phyloP scores from a whole-genome alignment of 2,888 invertebrate genomes.

The Nezara viridula region DNA sequence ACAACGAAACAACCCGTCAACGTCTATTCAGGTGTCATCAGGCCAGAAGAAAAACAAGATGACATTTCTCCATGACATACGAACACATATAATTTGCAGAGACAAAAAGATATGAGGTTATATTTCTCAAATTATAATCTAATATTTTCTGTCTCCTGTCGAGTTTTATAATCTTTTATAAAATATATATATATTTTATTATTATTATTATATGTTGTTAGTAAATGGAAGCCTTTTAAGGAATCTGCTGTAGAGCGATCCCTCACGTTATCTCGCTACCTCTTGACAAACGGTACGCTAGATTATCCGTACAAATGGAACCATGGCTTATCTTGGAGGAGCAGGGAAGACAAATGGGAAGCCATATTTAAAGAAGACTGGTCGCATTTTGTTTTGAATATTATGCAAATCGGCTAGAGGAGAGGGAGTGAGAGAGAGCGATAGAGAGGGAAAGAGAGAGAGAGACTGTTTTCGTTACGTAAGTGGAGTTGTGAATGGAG shows the following conservation, averaged over 20 bases:
- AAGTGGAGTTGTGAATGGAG: neutral
- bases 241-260: neutral
- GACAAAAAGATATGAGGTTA: too few species aligned
- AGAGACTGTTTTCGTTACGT: neutral
- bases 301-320: conserved; percentile 12
- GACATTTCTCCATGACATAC: too few species aligned
- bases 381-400: conserved; percentile 22
- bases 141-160: too few species aligned
- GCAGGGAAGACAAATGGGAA: neutral
- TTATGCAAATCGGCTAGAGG: neutral
- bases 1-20: too few species aligned
- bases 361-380: conserved; percentile 6
- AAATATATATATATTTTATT: too few species aligned
- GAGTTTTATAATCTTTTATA: too few species aligned
- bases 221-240: too few species aligned
- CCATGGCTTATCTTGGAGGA: neutral
- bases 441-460: neutral
- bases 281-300: neutral
- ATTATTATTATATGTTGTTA: too few species aligned
- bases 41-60: too few species aligned
- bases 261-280: neutral
- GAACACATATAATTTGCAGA: too few species aligned
- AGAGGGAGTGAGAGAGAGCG: neutral
- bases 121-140: too few species aligned
- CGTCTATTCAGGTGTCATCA: too few species aligned